phyloP scores from a whole-genome alignment of 1,140 invertebrate species.

The Cotesia glomerata region DNA sequence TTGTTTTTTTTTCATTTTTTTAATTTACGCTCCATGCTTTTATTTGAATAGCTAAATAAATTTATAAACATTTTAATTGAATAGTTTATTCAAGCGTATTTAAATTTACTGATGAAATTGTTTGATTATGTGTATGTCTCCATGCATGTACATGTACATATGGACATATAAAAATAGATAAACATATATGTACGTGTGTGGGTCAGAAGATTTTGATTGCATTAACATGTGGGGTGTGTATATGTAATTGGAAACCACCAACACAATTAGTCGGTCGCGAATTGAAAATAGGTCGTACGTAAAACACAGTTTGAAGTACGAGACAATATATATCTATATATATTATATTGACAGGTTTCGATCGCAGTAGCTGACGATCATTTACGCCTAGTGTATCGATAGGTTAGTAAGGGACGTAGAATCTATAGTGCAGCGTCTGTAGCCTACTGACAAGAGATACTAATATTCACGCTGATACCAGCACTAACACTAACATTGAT shows the following conservation, averaged over 20 bases:
- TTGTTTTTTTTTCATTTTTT: neutral
- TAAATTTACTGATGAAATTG: neutral
- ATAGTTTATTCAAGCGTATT: neutral
- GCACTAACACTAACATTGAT: too few relatives aligned
- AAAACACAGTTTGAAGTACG: constrained; percentile 11
- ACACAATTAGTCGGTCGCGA: neutral
- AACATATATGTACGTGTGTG: neutral
- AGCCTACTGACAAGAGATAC: too few relatives aligned
- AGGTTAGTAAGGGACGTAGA: neutral
- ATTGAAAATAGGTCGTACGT: constrained; percentile 13
- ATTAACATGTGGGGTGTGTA: constrained; percentile 9
- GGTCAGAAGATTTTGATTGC: constrained; percentile 1
- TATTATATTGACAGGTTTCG: neutral
- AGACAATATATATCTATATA: neutral
- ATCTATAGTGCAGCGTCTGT: too few relatives aligned
- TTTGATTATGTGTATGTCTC: neutral
- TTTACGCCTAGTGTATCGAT: neutral
- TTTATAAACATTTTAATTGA: neutral
- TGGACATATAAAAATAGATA: too few relatives aligned
- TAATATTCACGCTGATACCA: too few relatives aligned
- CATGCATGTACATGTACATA: too few relatives aligned
- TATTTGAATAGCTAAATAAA: neutral
- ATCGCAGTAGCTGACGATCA: neutral
- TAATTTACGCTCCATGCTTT: neutral
- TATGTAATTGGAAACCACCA: constrained; percentile 17